Conservation (phyloP, 2,113 vertebrate species). For the Cololabis saira region DNA sequence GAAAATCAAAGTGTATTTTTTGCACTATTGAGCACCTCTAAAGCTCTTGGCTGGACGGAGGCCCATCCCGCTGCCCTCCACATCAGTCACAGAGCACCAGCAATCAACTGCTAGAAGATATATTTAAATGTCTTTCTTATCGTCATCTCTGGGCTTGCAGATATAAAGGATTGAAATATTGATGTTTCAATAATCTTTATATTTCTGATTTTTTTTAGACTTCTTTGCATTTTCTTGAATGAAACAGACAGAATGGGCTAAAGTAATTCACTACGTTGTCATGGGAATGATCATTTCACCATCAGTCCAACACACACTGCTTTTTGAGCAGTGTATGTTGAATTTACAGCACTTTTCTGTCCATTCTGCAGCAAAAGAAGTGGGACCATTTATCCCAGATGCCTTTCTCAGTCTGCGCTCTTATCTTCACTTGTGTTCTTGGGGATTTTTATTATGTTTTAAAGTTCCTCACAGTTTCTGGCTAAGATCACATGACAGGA, state of each 20-base stretch:
- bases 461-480: not conserved
- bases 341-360: constrained; percentile 27
- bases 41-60: not conserved
- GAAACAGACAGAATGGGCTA: constrained; percentile 33
- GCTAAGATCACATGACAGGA: not conserved
- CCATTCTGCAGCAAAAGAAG: constrained; percentile 58
- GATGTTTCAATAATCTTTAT: too few relatives aligned
- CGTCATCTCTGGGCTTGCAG: too few relatives aligned
- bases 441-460: not conserved
- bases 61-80: not conserved
- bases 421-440: constrained; percentile 16
- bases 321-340: constrained; percentile 1
- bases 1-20: not conserved
- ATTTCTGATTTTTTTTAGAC: too few relatives aligned
- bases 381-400: constrained; percentile 40
- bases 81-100: not conserved
- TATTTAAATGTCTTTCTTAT: too few relatives aligned
- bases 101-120: too few relatives aligned
- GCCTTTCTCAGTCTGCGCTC: constrained; percentile 28
- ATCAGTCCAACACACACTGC: constrained; percentile 28
- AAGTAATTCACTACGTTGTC: not conserved
- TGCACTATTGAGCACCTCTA: not conserved
- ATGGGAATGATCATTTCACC: constrained; percentile 6
- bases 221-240: constrained; percentile 58
- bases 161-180: too few relatives aligned